Percentiles rank a stretch among this genome's conserved stretches.
These are phyloP conservation scores for Pteropus alecto DNA, from an alignment of 2,113 vertebrate genomes.

Conservation along the genomic window DNA sequence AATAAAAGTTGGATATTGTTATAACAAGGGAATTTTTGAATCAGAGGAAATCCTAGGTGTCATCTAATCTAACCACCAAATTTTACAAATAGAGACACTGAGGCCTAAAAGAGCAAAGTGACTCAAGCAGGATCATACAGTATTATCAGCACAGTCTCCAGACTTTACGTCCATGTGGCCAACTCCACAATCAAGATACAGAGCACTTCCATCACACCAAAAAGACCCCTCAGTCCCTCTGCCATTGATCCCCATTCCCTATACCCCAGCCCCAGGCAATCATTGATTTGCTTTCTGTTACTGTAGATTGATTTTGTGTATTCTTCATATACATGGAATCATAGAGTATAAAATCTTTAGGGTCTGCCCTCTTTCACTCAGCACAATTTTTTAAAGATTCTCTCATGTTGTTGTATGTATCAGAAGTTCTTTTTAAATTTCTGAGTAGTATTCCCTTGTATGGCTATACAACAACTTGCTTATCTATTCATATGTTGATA, in stretches of 20 bases:
- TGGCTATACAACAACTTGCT: neutral
- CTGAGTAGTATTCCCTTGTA: neutral
- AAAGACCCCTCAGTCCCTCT: neutral
- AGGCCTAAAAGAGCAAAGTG: neutral
- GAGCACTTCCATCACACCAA: neutral
- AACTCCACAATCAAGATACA: neutral
- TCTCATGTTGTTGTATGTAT: neutral
- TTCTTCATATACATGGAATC: neutral
- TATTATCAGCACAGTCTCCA: neutral
- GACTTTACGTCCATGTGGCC: neutral
- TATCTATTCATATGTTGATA: neutral
- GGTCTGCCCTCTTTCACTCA: neutral
- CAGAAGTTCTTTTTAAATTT: neutral
- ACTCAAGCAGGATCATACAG: neutral
- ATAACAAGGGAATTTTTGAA: neutral
- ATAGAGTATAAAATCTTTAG: neutral
- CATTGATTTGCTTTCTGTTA: neutral
- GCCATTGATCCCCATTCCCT: neutral
- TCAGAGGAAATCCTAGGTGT: neutral
- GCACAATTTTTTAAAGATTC: neutral
- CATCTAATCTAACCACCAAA: neutral
- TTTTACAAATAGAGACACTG: conserved; percentile 4
- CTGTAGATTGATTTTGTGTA: neutral
- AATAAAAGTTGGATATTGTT: neutral
- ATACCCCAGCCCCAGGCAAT: neutral